These are phyloP conservation scores for Tachysurus vachellii DNA, from an alignment of 2,113 vertebrate genomes.

Conservation along the genomic window DNA sequence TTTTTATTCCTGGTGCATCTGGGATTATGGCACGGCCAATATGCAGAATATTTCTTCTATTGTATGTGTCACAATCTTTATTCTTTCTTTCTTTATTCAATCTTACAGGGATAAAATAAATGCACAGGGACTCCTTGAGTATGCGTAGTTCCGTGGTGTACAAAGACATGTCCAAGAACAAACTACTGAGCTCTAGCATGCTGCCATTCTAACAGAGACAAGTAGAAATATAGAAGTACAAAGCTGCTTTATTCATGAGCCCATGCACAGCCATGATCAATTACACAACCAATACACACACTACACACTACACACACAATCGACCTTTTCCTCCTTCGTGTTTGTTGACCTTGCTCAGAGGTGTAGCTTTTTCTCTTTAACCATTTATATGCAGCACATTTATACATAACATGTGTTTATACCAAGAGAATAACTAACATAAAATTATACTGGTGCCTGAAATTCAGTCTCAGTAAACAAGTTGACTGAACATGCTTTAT, in stretches of 20 bases:
- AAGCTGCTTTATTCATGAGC: slow-evolving; percentile 25
- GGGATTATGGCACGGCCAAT: background rate
- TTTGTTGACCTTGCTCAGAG: slow-evolving; percentile 68
- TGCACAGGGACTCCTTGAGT: background rate
- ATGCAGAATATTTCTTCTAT: background rate
- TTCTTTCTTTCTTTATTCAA: background rate
- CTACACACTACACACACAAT: slow-evolving; percentile 25
- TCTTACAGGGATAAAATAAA: background rate
- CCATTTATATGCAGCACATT: slow-evolving; percentile 70
- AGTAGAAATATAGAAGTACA: background rate
- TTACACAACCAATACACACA: slow-evolving; percentile 26
- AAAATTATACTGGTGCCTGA: background rate
- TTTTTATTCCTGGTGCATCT: background rate
- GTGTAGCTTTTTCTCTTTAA: slow-evolving; percentile 67
- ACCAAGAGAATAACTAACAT: background rate
- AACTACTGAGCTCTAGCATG: background rate
- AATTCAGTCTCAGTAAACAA: background rate
- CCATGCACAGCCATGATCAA: slow-evolving; percentile 32
- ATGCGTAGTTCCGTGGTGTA: background rate
- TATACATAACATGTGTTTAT: background rate
- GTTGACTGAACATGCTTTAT: background rate
- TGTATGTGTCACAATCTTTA: too few species aligned
- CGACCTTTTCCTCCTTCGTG: slow-evolving; percentile 65
- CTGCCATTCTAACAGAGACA: slow-evolving; percentile 4
- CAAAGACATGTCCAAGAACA: background rate